These are phyloP conservation scores for Xenentodon cancila DNA, from an alignment of 2,797 vertebrate genomes.

Conservation along the genomic window DNA sequence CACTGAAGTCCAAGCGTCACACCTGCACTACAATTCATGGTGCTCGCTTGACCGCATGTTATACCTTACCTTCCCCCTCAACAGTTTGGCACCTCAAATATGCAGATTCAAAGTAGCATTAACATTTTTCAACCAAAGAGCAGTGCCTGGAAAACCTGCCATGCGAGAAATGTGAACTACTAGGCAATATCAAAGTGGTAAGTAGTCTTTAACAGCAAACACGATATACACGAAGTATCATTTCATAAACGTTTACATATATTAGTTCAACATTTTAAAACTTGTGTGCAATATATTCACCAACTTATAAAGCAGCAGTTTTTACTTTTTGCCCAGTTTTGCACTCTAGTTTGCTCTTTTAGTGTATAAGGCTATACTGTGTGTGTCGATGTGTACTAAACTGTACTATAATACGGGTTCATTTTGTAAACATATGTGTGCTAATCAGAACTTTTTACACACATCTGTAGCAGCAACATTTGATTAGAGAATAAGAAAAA, in stretches of 20 bases:
- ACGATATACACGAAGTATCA: conserved; percentile 21
- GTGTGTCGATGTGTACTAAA: conserved; percentile 6
- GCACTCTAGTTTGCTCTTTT: conserved; percentile 21
- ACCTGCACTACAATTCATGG: background rate
- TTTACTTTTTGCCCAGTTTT: conserved; percentile 23
- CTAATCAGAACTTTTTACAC: background rate
- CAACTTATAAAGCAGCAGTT: conserved; percentile 2
- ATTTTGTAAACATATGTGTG: background rate
- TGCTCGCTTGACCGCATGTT: too few relatives aligned
- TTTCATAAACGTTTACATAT: background rate
- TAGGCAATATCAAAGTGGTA: background rate
- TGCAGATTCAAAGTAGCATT: conserved; percentile 5
- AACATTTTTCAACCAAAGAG: background rate
- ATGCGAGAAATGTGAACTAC: conserved; percentile 1
- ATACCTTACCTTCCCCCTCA: background rate
- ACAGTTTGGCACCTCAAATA: conserved; percentile 19
- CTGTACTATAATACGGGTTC: conserved; percentile 1
- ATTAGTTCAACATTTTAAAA: conserved; percentile 34
- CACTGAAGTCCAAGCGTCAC: background rate
- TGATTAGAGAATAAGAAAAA: background rate
- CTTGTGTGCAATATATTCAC: conserved; percentile 13
- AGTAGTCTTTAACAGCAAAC: conserved; percentile 1
- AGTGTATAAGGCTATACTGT: background rate
- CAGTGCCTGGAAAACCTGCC: background rate
- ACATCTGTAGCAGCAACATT: conserved; percentile 1